Evolutionary conservation across 2,113 vertebrate genomes (phyloP), one percentile per base, ranked within the genome.

Genomic region (Dascyllus trimaculatus): DNA sequence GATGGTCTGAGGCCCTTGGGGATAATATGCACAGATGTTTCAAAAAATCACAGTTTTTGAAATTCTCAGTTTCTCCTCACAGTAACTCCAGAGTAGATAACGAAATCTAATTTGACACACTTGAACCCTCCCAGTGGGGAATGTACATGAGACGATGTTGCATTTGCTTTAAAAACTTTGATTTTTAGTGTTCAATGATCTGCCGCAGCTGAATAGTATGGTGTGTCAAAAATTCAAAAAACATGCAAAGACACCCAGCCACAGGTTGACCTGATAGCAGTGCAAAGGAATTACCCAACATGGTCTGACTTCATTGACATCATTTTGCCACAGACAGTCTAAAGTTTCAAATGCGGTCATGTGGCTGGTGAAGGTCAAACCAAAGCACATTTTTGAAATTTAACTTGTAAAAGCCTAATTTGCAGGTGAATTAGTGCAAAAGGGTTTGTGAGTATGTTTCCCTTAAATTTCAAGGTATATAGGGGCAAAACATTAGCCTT

Each of bases 51-150:
- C 46, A 35, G 2, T 74, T 78, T 78, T 60, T 1, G 26, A 69
- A 88, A 72, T 25, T 51, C 58, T 72, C 65, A 67, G 53, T 77
- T 80, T 78, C 52, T 81, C 62, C 73, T 80, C 69, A 69, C 45
- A 49, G 15, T 40, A 71, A 71, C 64, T 69, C 82, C 40, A 78
- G 80, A 78, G 65, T 56, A 24, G 58, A 64, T 64, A 22, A 53
- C 18, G 49, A 76, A 76, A 81, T 62, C 57, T 64, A 43, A 90
- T 80, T 52, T 22, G 61, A 71, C 64, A 67, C 48, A 67, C 65
- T 63, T 49, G 17, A 68, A 60, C 1, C n/a, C 32, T 35, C 56
- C 19, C 29, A 21, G 11, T 38, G 21, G 2, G 24, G 54, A 24
- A 54, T 14, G 51, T 29, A 38, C 24, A 11, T 0, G 51, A 45